Evolutionary conservation across 2,888 invertebrate species (phyloP).

Genomic region (Schizaphis graminum): DNA sequence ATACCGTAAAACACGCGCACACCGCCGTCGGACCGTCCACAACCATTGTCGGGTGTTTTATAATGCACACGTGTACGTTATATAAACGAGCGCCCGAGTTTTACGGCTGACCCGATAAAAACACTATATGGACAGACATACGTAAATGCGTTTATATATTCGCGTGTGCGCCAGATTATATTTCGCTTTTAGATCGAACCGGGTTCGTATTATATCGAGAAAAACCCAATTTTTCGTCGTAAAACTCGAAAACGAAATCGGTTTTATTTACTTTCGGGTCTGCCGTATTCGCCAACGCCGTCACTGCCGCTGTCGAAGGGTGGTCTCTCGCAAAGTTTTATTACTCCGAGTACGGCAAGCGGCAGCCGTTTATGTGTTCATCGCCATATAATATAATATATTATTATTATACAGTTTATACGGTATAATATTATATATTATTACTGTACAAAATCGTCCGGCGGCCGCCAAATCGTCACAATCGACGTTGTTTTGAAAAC

Average conservation of each 20-base stretch:
- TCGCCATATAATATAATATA: neutral
- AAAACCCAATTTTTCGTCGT: constrained; percentile 47
- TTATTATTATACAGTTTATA: neutral
- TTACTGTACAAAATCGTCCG: neutral
- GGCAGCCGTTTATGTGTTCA: neutral
- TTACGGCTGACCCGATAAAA: constrained; percentile 53
- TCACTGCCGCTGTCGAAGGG: neutral
- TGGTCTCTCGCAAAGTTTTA: constrained; percentile 9
- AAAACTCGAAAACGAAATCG: constrained; percentile 52
- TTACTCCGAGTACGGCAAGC: neutral
- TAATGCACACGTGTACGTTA: neutral
- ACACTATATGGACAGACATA: neutral
- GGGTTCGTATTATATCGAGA: neutral
- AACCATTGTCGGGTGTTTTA: neutral
- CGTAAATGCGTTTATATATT: neutral
- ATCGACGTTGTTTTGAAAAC: neutral
- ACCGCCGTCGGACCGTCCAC: neutral
- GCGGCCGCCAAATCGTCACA: neutral
- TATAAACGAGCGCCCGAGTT: neutral
- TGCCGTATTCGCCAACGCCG: neutral
- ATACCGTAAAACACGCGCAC: neutral
- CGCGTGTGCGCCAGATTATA: neutral
- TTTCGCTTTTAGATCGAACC: constrained; percentile 24
- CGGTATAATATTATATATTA: neutral
- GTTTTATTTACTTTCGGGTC: neutral